Evolutionary conservation across 1,140 invertebrate genomes (phyloP).

Genomic region (Vanessa tameamea): DNA sequence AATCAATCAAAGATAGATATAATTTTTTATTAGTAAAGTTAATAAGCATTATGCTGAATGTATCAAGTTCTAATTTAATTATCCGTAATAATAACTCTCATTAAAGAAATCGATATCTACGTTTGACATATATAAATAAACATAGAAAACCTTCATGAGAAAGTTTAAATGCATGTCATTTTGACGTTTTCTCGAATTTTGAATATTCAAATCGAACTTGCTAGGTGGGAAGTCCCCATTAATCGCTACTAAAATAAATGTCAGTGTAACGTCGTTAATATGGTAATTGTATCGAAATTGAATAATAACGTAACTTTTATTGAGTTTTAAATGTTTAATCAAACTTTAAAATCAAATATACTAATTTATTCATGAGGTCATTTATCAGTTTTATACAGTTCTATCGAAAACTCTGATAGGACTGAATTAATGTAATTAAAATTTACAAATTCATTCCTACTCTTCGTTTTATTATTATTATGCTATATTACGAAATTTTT

Average conservation of each 20-base stretch:
- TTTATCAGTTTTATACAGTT: neutral
- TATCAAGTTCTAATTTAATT: too few species aligned
- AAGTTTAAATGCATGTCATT: neutral
- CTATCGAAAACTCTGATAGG: neutral
- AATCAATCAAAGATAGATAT: too few species aligned
- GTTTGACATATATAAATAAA: too few species aligned
- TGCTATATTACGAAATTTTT: too few species aligned
- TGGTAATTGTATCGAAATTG: neutral
- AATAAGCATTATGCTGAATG: too few species aligned
- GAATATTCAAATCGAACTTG: slow-evolving; percentile 4
- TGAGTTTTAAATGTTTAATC: slow-evolving; percentile 31
- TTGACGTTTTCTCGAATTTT: neutral
- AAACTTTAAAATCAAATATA: slow-evolving; percentile 11
- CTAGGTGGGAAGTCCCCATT: slow-evolving; percentile 1
- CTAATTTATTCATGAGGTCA: slow-evolving; percentile 9
- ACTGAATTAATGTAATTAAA: too few species aligned
- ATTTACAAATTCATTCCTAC: too few species aligned
- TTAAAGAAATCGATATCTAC: too few species aligned
- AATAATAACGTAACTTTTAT: slow-evolving; percentile 14
- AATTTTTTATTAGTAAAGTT: too few species aligned
- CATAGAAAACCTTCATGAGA: neutral
- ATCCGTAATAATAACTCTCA: too few species aligned
- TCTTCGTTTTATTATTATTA: too few species aligned
- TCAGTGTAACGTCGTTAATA: slow-evolving; percentile 10
- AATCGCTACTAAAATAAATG: slow-evolving; percentile 12